These are phyloP conservation scores for Tipula unca DNA, from an alignment of 2,888 invertebrate genomes.

Conservation along the genomic window DNA sequence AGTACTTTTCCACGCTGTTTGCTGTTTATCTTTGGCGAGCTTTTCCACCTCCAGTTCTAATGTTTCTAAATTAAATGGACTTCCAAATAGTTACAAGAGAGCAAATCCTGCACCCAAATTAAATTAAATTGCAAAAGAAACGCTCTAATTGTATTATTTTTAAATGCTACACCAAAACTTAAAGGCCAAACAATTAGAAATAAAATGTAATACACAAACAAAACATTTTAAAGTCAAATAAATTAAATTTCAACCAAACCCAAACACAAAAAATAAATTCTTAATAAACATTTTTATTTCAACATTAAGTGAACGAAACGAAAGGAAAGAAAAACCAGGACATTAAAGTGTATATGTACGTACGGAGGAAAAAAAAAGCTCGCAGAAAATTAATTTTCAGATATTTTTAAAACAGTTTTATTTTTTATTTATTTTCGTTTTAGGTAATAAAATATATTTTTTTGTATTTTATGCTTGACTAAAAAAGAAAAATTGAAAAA, in stretches of 20 bases:
- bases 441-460: background rate
- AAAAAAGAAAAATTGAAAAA: background rate
- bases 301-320: background rate
- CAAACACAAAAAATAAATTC: background rate
- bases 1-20: too few species aligned
- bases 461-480: background rate
- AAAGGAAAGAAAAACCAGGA: background rate
- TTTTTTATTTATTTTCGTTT: background rate
- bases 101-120: too few species aligned
- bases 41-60: too few species aligned
- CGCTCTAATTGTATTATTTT: too few species aligned
- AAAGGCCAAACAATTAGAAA: too few species aligned
- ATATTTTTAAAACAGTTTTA: background rate
- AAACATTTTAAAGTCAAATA: background rate
- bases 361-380: background rate
- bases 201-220: too few species aligned
- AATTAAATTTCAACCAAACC: background rate
- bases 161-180: too few species aligned
- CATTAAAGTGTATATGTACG: background rate
- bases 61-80: too few species aligned
- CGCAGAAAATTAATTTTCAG: background rate
- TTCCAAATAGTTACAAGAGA: too few species aligned
- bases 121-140: too few species aligned
- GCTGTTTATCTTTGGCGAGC: too few species aligned
- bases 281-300: background rate